Base-by-base conservation (phyloP, 2,113 vertebrate species). In the Dinomys branickii region DNA sequence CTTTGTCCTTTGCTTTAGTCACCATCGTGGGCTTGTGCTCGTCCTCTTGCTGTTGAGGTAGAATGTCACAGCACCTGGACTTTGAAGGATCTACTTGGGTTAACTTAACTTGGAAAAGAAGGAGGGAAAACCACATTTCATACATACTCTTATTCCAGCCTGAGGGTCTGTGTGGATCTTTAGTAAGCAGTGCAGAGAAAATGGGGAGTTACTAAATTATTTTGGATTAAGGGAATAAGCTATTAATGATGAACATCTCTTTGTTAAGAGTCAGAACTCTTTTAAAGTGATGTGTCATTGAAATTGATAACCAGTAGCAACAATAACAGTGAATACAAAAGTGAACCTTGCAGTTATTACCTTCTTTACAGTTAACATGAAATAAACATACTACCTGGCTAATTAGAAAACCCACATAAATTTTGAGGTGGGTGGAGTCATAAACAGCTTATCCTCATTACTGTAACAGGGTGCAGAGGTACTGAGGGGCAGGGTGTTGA, bases 191-290 rank as follows among this genome's bases (percentile, higher is more conserved):
- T 94, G 52, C 47, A 71, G 85, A 89, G 82, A 92, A 95, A 78
- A 82, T 63, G 81, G 92, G 61, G 61, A 44, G 78, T 65, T 77
- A n/a, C n/a, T 90, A 69, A 80, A 81, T 97, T 97, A 88, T 95
- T 96, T 96, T 97, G 90, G 73, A 90, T 85, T 88, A 85, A 85
- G 52, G 14, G 24, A 85, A 92, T 94, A 92, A 87, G 63, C 81
- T 95, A 56, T 88, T 95, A 93, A 92, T 95, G 77, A 63, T 58
- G 41, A 26, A 0, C 69, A 33, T 89, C 96, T 92, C 85, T 95
- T 96, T 94, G 47, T 94, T 90, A 93, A 80, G 77, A 88, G 69
- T 95, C 54, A 90, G 63, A 94, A 38, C n/a, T 56, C 58, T 85
- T 91, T 95, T 41, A 89, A 94, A 93, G 83, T 59, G 56, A 56